Conservation (phyloP, 2,113 vertebrate genomes). For the Acinonyx jubatus region DNA sequence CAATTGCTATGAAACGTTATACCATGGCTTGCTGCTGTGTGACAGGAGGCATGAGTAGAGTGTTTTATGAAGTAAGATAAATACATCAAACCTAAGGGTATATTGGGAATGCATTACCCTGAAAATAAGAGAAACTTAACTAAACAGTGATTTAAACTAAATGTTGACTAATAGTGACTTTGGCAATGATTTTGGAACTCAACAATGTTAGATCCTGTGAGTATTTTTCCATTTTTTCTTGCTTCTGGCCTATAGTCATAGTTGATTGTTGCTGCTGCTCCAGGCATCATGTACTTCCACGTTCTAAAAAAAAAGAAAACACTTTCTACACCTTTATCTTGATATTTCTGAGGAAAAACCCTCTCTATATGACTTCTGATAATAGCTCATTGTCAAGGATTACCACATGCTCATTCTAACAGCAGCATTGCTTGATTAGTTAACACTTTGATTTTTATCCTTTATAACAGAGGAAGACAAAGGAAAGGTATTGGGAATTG, state of each 20-base stretch:
- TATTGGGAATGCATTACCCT: background rate
- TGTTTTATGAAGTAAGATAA: background rate
- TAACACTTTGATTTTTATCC: background rate
- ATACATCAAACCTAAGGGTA: background rate
- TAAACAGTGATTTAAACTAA: background rate
- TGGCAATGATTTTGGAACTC: background rate
- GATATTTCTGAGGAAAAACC: background rate
- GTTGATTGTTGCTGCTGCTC: background rate
- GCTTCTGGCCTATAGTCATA: background rate
- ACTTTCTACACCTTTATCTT: background rate
- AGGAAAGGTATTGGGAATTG: background rate
- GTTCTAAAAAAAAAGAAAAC: background rate
- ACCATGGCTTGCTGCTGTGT: background rate
- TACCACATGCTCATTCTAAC: background rate
- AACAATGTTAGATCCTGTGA: background rate
- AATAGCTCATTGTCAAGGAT: background rate
- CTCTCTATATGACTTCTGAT: background rate
- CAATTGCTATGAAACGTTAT: background rate
- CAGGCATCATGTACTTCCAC: background rate
- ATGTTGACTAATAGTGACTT: background rate
- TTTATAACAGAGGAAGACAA: background rate
- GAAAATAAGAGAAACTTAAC: background rate
- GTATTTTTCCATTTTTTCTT: background rate
- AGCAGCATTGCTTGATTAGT: background rate
- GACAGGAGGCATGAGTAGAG: background rate